Conservation (phyloP, 2,888 invertebrate species). For the Drosophila putrida region DNA sequence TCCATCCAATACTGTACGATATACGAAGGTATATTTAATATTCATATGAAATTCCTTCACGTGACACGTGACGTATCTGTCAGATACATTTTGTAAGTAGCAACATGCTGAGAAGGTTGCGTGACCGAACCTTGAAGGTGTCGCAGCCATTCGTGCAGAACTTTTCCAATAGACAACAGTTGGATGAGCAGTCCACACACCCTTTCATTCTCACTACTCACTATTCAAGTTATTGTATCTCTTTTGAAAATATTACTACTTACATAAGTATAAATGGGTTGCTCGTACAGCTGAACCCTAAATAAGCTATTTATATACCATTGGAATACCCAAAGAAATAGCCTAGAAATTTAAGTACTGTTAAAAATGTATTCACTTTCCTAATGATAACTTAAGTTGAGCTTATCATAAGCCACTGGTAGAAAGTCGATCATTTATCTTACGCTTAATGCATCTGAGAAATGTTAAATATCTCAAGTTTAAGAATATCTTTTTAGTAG, state of each 20-base stretch:
- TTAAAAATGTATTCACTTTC: too few species aligned
- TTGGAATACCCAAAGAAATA: background rate
- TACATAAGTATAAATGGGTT: background rate
- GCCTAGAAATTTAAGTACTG: background rate
- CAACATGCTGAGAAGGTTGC: slow-evolving; percentile 53
- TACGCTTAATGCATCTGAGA: background rate
- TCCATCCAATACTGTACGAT: background rate
- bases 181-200: slow-evolving; percentile 40
- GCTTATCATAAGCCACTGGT: background rate
- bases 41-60: slow-evolving; percentile 65
- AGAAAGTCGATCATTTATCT: background rate
- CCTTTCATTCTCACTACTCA: background rate
- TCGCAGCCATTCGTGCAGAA: slow-evolving; percentile 74
- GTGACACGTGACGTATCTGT: slow-evolving; percentile 67
- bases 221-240: background rate
- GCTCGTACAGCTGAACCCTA: background rate
- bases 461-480: background rate
- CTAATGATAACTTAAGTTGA: too few species aligned
- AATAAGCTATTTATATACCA: too few species aligned
- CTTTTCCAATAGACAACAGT: slow-evolving; percentile 65
- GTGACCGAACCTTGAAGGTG: slow-evolving; percentile 68
- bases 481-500: background rate
- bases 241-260: background rate
- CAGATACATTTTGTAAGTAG: slow-evolving; percentile 34
- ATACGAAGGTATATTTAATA: slow-evolving; percentile 17